Evolutionary conservation across 2,113 vertebrate genomes (phyloP), one percentile per base, ranked within the genome.

Genomic region (Ochotona princeps): DNA sequence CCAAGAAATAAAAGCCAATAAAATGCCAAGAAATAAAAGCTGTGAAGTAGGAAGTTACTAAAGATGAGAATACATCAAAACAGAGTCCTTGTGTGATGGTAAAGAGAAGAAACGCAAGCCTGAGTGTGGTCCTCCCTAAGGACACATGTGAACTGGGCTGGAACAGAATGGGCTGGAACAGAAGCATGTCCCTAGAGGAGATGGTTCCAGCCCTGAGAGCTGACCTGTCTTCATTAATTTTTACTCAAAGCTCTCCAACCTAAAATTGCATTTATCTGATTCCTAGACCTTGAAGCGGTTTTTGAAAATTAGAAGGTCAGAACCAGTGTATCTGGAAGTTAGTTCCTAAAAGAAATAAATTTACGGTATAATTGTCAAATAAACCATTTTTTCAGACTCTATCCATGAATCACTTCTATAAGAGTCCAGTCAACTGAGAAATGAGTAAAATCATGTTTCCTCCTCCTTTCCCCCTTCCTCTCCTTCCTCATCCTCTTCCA

Each of bases 281-380:
- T 86, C 60, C 25, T 82, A 78, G 28, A 76, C 5, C 4, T 75
- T 69, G 44, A 20, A 26, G 75, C 2, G 10, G 21, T n/a, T 86
- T 63, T 76, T n/a, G 66, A 89, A 73, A 25, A 73, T 20, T 51
- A 60, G 26, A 91, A 70, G 30, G n/a, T 51, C 17, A 95, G 74
- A 81, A 57, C 13, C 10, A 32, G 21, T 32, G 13, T 35, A 90
- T 85, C 75, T 12, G 30, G 25, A 23, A 54, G 28, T 66, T 80
- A 49, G 13, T 92, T 87, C n/a, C 92, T 60, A 86, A 35, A 47
- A 72, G 61, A 88, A 83, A 91, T 61, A 10, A 74, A 49, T 47
- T 32, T 79, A 66, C 54, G 76, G 28, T 44, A 21, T 92, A 57
- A 70, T 60, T 93, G 9, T 60, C 57, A 83, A 57, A 69, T 17